These are phyloP conservation scores for Drosophila malerkotliana DNA, from an alignment of 1,140 invertebrate genomes.

Conservation along the genomic window DNA sequence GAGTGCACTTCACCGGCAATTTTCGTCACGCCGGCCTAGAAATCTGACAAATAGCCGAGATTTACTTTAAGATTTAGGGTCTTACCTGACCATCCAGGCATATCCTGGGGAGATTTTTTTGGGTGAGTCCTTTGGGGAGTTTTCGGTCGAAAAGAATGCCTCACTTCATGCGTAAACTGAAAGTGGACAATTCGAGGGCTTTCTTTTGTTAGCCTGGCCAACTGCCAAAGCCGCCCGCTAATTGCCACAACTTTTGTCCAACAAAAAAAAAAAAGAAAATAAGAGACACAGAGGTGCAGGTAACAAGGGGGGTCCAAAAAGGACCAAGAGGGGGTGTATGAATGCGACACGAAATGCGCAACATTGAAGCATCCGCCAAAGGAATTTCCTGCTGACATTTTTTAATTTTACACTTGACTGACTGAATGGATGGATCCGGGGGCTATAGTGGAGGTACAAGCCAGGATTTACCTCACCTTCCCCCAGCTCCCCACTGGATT, in stretches of 20 bases:
- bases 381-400: conserved; percentile 80
- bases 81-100: conserved; percentile 55
- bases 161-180: conserved; percentile 56
- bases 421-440: conserved; percentile 33
- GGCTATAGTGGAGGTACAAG: neutral
- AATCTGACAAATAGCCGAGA: conserved; percentile 67
- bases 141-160: conserved; percentile 26
- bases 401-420: conserved; percentile 81
- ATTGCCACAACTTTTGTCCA: conserved; percentile 59
- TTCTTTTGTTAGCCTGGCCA: conserved; percentile 52
- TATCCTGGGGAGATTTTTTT: conserved; percentile 21
- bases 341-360: conserved; percentile 62
- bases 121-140: neutral
- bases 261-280: neutral
- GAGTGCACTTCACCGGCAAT: conserved; percentile 34
- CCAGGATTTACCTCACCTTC: neutral
- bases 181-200: conserved; percentile 50
- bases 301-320: neutral
- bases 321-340: conserved; percentile 20
- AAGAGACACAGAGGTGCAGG: neutral
- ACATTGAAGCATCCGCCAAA: conserved; percentile 75
- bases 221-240: conserved; percentile 48
- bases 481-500: conserved; percentile 36
- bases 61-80: conserved; percentile 38
- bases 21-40: conserved; percentile 56